Base-by-base conservation (phyloP, 2,888 invertebrate species). In the Acrobasis repandana region DNA sequence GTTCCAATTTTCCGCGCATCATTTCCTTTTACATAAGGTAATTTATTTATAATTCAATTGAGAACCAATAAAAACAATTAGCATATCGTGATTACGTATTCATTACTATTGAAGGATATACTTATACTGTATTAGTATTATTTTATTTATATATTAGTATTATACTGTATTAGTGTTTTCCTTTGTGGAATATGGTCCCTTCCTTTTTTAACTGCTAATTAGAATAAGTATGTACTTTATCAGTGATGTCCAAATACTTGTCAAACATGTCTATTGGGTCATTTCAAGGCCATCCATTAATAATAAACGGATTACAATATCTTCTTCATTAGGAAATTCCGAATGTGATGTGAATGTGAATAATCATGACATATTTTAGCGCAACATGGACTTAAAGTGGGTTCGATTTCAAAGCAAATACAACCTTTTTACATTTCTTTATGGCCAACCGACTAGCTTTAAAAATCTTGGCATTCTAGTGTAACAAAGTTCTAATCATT, bases 311-410 rank as follows among this genome's bases (percentile, higher is more conserved):
- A 71, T 73, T 74, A 75, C 67, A 71, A 75, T 73, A 74, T 70
- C 66, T 64, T 69, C 73, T 72, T 72, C 72, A 75, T 79, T 75
- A 80, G 79, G 76, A 79, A 79, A 79, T 79, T 75, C 77, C 74
- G 70, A 56, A 48, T 79, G 75, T 75, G 86, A 72, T 73, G 63
- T 64, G 82, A 82, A 72, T 73, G 63, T 64, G 82, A 82, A 85
- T 86, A 72, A 63, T 62, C 67, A 73, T 15, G 72, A 64, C 56
- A 62, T 66, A 67, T 67, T 73, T 71, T 68, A 71, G 70, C 38
- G 60, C 47, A 58, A 61, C 65, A 52, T 33, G 33, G 15, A 59
- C 58, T 15, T 51, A 38, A 54, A 47, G 48, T 56, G 54, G 56
- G 52, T 65, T 64, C 64, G 58, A 50, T 65, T 64, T 64, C 43